Evolutionary conservation across 2,888 invertebrate species (phyloP).

Genomic region (Callyntrura guangdongensis): DNA sequence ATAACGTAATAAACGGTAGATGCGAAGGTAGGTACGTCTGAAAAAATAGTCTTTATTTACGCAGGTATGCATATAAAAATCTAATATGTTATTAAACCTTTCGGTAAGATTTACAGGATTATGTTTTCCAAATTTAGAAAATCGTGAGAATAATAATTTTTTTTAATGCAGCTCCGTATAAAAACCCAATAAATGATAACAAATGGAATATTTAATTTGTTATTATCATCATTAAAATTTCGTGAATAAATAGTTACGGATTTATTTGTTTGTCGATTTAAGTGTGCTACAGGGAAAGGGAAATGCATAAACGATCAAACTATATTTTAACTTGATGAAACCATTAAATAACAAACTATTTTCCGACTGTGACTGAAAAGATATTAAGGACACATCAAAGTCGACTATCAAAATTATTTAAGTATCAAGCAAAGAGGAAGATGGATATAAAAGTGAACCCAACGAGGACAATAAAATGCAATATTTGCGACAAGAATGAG

Average conservation of each 20-base stretch:
- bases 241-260: constrained; percentile 36
- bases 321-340: background rate
- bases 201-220: constrained; percentile 29
- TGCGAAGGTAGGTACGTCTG: background rate
- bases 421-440: background rate
- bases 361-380: background rate
- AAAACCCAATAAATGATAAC: background rate
- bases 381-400: no score
- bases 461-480: constrained; percentile 39
- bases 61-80: no score
- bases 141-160: constrained; percentile 66
- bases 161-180: constrained; percentile 49
- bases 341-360: background rate
- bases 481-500: constrained; percentile 60
- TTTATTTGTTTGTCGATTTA: constrained; percentile 35
- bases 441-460: background rate
- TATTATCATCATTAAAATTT: constrained; percentile 30
- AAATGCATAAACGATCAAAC: background rate
- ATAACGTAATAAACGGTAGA: constrained; percentile 15
- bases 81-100: constrained; percentile 25
- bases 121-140: constrained; percentile 71
- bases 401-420: background rate
- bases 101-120: constrained; percentile 62
- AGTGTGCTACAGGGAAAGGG: background rate
- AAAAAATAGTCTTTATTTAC: no score